Evolutionary conservation across 2,888 invertebrate species (phyloP).

Genomic region (Apomyelois bistriatella): DNA sequence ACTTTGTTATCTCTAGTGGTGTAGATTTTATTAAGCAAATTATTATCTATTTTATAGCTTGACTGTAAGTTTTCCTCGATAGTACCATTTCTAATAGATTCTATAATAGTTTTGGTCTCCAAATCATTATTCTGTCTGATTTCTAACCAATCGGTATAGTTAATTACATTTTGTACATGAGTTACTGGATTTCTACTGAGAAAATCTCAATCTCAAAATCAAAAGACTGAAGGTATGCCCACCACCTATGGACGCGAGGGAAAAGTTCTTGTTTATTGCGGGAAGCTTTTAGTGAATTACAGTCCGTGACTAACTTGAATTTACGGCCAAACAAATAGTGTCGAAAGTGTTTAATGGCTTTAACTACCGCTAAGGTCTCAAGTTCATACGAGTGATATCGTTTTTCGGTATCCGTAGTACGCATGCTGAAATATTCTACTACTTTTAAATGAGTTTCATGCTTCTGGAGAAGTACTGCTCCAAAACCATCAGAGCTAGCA

Average conservation of each 20-base stretch:
- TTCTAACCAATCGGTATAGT: no score
- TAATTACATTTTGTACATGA: no score
- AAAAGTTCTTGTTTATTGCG: neutral
- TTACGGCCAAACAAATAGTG: neutral
- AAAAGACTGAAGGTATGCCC: neutral
- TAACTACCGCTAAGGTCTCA: neutral
- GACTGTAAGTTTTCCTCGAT: no score
- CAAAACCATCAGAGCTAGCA: neutral
- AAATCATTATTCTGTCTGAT: no score
- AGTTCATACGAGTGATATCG: neutral
- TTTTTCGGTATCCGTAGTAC: neutral
- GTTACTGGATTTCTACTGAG: neutral
- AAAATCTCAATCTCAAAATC: neutral
- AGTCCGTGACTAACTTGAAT: neutral
- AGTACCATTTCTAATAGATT: no score
- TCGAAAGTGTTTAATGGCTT: neutral
- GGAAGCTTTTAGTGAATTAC: neutral
- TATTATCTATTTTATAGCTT: no score
- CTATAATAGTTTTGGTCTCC: no score
- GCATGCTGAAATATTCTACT: neutral
- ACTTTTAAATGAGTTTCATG: no score
- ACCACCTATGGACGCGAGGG: neutral
- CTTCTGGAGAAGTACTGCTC: neutral
- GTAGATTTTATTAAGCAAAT: no score
- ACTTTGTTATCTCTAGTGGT: no score